Evolutionary conservation across 2,797 vertebrate species (phyloP), one percentile per base, ranked within the genome.

Genomic region (Acrossocheilus fasciatus): DNA sequence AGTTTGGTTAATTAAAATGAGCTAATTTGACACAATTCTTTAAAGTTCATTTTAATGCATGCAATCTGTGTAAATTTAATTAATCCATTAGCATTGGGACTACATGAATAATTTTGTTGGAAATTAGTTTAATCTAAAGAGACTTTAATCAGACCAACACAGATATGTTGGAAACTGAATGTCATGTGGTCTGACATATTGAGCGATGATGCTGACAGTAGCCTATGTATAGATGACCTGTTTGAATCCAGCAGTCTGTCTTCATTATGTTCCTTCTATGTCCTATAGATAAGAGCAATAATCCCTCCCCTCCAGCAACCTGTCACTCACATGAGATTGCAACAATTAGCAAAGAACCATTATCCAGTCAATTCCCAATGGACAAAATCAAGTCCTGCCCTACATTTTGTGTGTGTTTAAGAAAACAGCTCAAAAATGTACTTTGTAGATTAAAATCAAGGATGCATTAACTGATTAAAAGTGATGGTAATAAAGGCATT

Each of bases 1-100:
- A 72, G 50, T 57, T 84, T 69, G 18, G 83, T 78, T 69, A 78
- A 84, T 84, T 84, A 69, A 69, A 84, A 78, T 20, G 15, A 70
- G 36, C 83, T 43, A 76, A 84, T 77, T 39, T 1, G 20, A 77
- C 26, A n/a, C 34, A 77, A 73, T 74, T 64, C 15, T 47, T 62
- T 14, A 45, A 59, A 84, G 23, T 20, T 69, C 3, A 75, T 77
- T 84, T 41, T 69, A 77, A 41, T 39, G 17, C 64, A 69, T 43
- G 34, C 15, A 52, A 26, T 77, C 34, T 1, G 1, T 78, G n/a
- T 30, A 23, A 45, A 69, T 41, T 52, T 14, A 52, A 84, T 77
- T 77, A 41, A 77, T 41, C 14, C 43, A 18, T 62, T 52, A 39
- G 10, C 18, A 11, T 50, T 26, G 34, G 9, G 45, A 26, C 5